Evolutionary conservation across 2,888 invertebrate species (phyloP).

Genomic region (Ptychoptera contaminata): DNA sequence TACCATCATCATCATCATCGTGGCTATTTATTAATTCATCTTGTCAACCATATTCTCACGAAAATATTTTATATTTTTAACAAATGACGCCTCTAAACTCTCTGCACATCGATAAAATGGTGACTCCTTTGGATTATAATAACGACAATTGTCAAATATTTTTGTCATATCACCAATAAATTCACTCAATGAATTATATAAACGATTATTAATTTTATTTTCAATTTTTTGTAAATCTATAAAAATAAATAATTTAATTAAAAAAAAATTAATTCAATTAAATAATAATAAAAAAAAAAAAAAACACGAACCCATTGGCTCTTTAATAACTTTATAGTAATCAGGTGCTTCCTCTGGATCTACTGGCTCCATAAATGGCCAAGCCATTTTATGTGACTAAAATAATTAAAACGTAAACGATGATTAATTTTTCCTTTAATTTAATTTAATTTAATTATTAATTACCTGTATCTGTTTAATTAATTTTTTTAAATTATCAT

Average conservation of each 20-base stretch:
- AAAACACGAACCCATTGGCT: conserved; percentile 80
- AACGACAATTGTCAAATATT: conserved; percentile 97
- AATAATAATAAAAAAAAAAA: not conserved
- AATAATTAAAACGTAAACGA: conserved; percentile 8
- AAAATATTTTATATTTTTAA: conserved; percentile 79
- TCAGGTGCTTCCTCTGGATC: conserved; percentile 92
- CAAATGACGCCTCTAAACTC: conserved; percentile 87
- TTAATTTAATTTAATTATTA: not conserved
- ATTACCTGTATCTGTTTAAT: conserved; percentile 75
- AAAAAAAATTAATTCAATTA: not conserved
- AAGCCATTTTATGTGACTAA: conserved; percentile 85
- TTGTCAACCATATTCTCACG: conserved; percentile 57
- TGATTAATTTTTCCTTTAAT: not conserved
- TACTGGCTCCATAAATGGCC: conserved; percentile 97
- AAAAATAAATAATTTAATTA: conserved; percentile 17
- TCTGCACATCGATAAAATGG: conserved; percentile 95
- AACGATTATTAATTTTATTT: conserved; percentile 63
- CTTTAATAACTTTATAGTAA: conserved; percentile 89
- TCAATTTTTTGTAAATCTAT: conserved; percentile 89
- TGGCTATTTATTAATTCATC: not conserved
- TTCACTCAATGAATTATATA: conserved; percentile 77
- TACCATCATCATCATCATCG: too few species aligned
- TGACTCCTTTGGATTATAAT: conserved; percentile 91
- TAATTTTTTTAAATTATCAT: conserved; percentile 66
- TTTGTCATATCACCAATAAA: conserved; percentile 96